phyloP scores from a whole-genome alignment of 2,797 vertebrate genomes.

The Cryptoblepharus egeriae region DNA sequence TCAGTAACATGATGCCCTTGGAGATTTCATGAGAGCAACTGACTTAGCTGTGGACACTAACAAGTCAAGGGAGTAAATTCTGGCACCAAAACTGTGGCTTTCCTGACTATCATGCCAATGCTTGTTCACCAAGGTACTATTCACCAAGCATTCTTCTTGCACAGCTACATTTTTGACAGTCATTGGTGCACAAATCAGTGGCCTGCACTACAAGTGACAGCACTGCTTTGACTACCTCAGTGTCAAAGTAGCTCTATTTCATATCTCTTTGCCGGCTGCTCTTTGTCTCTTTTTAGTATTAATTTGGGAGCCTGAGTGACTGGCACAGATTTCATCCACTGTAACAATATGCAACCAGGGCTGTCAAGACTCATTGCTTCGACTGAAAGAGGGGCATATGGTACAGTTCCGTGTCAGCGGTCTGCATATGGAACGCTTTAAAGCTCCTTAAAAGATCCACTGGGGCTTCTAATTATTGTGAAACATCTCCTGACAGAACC shows the following conservation, averaged over 20 bases:
- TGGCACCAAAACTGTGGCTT: not conserved
- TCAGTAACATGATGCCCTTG: not conserved
- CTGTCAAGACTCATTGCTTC: conserved; percentile 76
- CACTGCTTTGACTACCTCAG: not conserved
- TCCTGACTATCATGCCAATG: not conserved
- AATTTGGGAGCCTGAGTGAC: conserved; percentile 68
- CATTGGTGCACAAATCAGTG: not conserved
- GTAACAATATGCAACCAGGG: conserved; percentile 78
- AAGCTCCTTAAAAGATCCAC: conserved; percentile 80
- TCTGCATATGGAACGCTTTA: conserved; percentile 83
- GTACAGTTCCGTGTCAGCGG: conserved; percentile 72
- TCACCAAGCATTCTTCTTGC: conserved; percentile 10
- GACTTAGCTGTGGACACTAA: not conserved
- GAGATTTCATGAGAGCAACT: not conserved
- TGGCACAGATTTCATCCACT: conserved; percentile 78
- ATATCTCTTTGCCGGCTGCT: conserved; percentile 17
- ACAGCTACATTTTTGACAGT: not conserved
- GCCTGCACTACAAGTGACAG: rapidly evolving
- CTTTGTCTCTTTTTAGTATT: conserved; percentile 45
- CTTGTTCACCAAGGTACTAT: not conserved
- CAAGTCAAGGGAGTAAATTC: not conserved
- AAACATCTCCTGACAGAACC: conserved; percentile 81
- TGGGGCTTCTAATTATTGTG: conserved; percentile 83
- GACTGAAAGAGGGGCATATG: conserved; percentile 75
- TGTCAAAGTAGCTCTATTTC: conserved; percentile 23